Conservation (phyloP, 2,113 vertebrate species). For the Anas platyrhynchos region DNA sequence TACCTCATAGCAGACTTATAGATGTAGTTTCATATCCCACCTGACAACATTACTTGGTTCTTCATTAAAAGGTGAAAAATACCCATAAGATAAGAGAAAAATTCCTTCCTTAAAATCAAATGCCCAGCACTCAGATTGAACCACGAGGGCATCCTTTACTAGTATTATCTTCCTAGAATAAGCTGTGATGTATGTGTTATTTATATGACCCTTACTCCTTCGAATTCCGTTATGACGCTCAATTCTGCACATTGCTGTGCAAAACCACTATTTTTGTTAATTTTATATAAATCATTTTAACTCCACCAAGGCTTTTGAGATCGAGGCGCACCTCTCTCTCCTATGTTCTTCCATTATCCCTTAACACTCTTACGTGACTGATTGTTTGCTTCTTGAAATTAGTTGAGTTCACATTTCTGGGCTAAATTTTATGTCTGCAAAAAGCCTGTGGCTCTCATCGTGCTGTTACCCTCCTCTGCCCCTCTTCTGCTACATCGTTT, state of each 20-base stretch:
- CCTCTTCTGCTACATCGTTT: fast-evolving
- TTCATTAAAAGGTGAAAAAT: background rate
- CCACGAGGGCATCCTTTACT: background rate
- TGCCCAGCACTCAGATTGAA: background rate
- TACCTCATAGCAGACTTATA: background rate
- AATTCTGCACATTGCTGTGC: background rate
- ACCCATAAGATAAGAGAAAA: background rate
- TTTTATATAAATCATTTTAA: background rate
- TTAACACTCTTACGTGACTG: background rate
- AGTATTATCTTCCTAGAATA: background rate
- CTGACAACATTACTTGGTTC: background rate
- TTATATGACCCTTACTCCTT: background rate
- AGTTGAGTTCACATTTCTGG: background rate
- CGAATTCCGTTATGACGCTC: background rate
- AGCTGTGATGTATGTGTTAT: background rate
- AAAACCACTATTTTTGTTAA: background rate
- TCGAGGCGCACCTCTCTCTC: background rate
- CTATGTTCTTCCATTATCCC: background rate
- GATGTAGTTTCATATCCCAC: background rate
- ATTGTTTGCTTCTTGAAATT: background rate
- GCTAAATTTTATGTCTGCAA: background rate
- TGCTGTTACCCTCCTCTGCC: background rate
- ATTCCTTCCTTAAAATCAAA: background rate
- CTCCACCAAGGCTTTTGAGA: background rate
- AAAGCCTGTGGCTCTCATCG: background rate